Evolutionary conservation across 1,140 invertebrate genomes (phyloP).

Genomic region (Drosophila navojoa): DNA sequence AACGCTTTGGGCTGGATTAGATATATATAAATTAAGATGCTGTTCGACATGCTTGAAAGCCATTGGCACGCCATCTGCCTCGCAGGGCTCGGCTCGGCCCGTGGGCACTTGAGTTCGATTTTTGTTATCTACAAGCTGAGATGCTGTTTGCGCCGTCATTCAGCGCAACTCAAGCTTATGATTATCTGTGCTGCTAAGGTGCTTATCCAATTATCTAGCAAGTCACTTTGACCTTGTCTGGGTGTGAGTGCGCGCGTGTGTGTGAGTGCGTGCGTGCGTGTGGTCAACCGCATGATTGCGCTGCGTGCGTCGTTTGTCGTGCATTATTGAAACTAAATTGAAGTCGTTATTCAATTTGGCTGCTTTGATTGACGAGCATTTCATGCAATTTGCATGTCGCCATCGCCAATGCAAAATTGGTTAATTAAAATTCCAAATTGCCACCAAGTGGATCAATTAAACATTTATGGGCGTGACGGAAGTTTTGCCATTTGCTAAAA

Average conservation of each 20-base stretch:
- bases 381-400: conserved; percentile 22
- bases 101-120: too few relatives aligned
- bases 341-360: conserved; percentile 28
- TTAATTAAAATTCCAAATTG: conserved; percentile 47
- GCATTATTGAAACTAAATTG: conserved; percentile 49
- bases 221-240: neutral
- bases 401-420: conserved; percentile 30
- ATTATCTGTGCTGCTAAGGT: neutral
- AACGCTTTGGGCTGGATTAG: too few relatives aligned
- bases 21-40: too few relatives aligned
- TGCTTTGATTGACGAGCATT: conserved; percentile 10
- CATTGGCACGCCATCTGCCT: too few relatives aligned
- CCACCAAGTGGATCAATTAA: conserved; percentile 26
- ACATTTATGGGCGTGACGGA: conserved; percentile 36
- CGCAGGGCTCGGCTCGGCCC: too few relatives aligned
- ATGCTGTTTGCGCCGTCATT: too few relatives aligned
- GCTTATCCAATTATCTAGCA: neutral
- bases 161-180: neutral
- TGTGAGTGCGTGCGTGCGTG: conserved; percentile 25
- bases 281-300: conserved; percentile 60
- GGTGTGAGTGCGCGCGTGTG: neutral
- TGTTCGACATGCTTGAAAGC: too few relatives aligned
- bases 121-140: too few relatives aligned
- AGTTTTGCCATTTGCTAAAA: conserved; percentile 27
- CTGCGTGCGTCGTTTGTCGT: conserved; percentile 28